Conservation (phyloP, 2,888 invertebrate genomes). For the Trissolcus brochymenae region DNA sequence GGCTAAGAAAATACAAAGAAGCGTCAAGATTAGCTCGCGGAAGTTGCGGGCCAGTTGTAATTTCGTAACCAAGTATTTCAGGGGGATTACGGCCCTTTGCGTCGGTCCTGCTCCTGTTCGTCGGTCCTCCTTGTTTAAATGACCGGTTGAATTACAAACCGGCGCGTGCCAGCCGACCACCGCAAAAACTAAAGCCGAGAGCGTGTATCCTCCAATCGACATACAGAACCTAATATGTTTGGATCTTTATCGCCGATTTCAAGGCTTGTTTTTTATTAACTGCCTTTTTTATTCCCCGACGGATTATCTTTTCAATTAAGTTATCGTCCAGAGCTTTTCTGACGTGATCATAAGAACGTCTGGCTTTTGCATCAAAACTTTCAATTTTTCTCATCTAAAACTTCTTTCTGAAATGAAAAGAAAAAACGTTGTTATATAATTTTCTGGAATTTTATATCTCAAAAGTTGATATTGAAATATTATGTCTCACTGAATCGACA, state of each 20-base stretch:
- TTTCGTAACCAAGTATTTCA: conserved; percentile 57
- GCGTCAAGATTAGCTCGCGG: conserved; percentile 56
- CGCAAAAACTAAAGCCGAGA: conserved; percentile 55
- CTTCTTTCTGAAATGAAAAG: no score
- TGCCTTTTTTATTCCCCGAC: conserved; percentile 7
- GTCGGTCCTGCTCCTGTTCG: conserved; percentile 19
- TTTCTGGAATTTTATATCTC: no score
- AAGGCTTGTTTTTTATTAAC: conserved; percentile 23
- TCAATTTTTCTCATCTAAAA: not conserved
- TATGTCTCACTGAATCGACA: no score
- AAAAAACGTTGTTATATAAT: not conserved
- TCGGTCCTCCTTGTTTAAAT: conserved; percentile 67
- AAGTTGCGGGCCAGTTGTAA: conserved; percentile 53
- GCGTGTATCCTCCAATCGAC: conserved; percentile 34
- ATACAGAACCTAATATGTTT: conserved; percentile 55
- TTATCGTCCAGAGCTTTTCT: not conserved
- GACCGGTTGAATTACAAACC: conserved; percentile 74
- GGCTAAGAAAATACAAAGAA: conserved; percentile 53
- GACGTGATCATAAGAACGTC: no score
- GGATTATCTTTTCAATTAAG: conserved; percentile 10
- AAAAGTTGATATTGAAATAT: no score
- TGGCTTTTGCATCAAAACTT: no score
- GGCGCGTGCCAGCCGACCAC: conserved; percentile 73
- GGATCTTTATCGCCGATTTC: conserved; percentile 49
- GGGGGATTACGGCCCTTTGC: conserved; percentile 51